phyloP scores from a whole-genome alignment of 92 coral and sea anemone species.

The Nematostella vectensis region DNA sequence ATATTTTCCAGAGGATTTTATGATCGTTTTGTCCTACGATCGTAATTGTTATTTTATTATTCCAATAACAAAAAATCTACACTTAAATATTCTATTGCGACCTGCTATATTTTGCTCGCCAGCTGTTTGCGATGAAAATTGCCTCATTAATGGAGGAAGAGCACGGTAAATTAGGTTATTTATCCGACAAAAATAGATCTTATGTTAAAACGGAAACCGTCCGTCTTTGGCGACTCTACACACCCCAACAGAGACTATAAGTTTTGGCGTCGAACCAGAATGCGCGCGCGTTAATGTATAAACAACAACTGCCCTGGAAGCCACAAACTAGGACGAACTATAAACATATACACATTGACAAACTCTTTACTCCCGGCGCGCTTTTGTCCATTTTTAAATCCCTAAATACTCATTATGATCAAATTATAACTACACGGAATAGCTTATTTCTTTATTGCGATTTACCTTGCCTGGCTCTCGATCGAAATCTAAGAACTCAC shows the following conservation, averaged over 20 bases:
- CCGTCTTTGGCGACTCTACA: not conserved
- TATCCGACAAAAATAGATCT: slow-evolving; percentile 9
- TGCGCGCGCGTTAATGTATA: not conserved
- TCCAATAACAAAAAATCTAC: too few species aligned
- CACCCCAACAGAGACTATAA: not conserved
- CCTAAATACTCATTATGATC: too few species aligned
- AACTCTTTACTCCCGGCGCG: too few species aligned
- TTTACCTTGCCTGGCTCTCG: slow-evolving; percentile 97
- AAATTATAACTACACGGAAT: too few species aligned
- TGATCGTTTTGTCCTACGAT: too few species aligned
- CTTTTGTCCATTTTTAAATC: too few species aligned
- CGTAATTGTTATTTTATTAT: too few species aligned
- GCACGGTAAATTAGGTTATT: not conserved
- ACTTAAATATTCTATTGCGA: too few species aligned
- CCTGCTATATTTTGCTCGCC: slow-evolving; percentile 72
- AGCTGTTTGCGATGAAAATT: slow-evolving; percentile 44
- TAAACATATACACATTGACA: slow-evolving; percentile 76
- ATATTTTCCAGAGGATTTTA: too few species aligned
- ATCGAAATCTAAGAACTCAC: slow-evolving; percentile 81
- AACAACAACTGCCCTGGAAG: not conserved
- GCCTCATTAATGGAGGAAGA: not conserved
- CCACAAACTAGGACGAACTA: slow-evolving; percentile 20
- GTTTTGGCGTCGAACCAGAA: slow-evolving; percentile 1
- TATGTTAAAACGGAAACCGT: slow-evolving; percentile 10
- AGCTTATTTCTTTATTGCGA: too few species aligned